Evolutionary conservation across 92 coral and sea anemone species (phyloP).

Genomic region (Blastomussa wellsi): DNA sequence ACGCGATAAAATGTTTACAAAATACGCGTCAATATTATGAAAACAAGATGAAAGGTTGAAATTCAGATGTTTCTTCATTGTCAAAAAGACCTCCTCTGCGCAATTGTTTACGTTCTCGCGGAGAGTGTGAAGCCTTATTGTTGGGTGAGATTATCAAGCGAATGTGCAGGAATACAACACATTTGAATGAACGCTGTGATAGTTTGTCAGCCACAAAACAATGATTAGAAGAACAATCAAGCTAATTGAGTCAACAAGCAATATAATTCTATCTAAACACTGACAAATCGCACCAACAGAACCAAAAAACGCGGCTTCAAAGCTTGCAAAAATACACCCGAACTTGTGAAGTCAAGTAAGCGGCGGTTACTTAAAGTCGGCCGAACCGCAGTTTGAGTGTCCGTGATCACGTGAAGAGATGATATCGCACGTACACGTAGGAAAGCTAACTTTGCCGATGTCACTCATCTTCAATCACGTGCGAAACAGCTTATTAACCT

Average conservation of each 20-base stretch:
- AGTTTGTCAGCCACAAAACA: slow-evolving; percentile 41
- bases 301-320: slow-evolving; percentile 7
- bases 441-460: neutral
- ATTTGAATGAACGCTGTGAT: slow-evolving; percentile 32
- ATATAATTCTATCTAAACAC: slow-evolving; percentile 53
- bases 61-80: slow-evolving; percentile 18
- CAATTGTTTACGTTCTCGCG: slow-evolving; percentile 28
- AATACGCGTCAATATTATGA: slow-evolving; percentile 35
- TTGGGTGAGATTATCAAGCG: slow-evolving; percentile 22
- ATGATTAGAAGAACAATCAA: slow-evolving; percentile 39
- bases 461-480: slow-evolving; percentile 21
- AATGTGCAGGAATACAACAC: neutral
- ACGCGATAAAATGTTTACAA: slow-evolving; percentile 38
- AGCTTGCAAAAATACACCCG: neutral
- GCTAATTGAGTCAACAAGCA: slow-evolving; percentile 50
- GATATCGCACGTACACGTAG: slow-evolving; percentile 14
- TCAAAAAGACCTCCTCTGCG: slow-evolving; percentile 36
- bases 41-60: slow-evolving; percentile 9
- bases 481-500: neutral
- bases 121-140: slow-evolving; percentile 24
- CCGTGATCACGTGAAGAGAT: slow-evolving; percentile 1
- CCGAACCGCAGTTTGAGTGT: neutral
- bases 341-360: neutral
- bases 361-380: neutral
- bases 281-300: slow-evolving; percentile 17